Percentiles rank a stretch among this genome's conserved stretches.
These are phyloP conservation scores for Halcyon leucocephala DNA, from an alignment of 2,797 vertebrate species.

Conservation along the genomic window DNA sequence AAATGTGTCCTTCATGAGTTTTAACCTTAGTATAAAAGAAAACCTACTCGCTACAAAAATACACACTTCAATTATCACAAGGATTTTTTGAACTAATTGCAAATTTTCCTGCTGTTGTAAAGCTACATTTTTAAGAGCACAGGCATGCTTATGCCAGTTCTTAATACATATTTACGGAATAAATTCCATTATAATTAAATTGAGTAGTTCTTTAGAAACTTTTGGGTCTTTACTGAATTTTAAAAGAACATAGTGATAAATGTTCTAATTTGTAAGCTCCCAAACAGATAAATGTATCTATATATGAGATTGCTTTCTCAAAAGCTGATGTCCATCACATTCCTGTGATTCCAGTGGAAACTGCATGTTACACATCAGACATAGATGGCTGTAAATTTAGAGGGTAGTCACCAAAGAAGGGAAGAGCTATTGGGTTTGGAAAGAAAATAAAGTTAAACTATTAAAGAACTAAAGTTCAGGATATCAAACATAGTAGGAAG, in stretches of 20 bases:
- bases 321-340: neutral
- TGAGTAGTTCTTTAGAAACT: neutral
- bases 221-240: neutral
- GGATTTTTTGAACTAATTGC: neutral
- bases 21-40: neutral
- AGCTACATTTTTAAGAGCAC: neutral
- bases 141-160: neutral
- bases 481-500: neutral
- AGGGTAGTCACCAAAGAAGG: neutral
- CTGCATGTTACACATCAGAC: accelerated
- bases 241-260: neutral
- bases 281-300: neutral
- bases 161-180: neutral
- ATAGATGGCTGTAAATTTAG: neutral
- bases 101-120: neutral
- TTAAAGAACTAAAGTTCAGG: neutral
- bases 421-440: neutral
- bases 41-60: neutral
- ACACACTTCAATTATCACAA: neutral
- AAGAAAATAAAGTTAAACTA: neutral
- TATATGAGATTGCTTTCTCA: neutral
- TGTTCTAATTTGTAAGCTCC: neutral
- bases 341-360: neutral
- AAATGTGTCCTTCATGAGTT: neutral
- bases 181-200: neutral